These are phyloP conservation scores for Rhinichthys klamathensis DNA, from an alignment of 2,113 vertebrate species.

Conservation along the genomic window DNA sequence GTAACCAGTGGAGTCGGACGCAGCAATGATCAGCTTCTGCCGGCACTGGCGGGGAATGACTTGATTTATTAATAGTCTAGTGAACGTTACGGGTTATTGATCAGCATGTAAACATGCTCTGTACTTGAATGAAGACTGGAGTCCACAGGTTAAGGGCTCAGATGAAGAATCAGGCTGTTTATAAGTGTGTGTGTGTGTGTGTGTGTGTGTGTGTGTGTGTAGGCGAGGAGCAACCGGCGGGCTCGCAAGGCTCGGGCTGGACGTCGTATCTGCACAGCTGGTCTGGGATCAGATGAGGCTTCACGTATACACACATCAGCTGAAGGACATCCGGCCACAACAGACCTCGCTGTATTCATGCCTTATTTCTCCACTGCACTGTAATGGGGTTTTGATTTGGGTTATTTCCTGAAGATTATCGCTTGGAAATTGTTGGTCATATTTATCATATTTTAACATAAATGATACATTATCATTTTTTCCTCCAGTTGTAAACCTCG, in stretches of 20 bases:
- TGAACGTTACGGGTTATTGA: too few relatives aligned
- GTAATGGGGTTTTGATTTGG: neutral
- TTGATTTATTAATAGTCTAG: too few relatives aligned
- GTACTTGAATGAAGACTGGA: too few relatives aligned
- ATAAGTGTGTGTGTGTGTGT: conserved; percentile 1
- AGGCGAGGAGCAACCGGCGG: conserved; percentile 87
- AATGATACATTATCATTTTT: neutral
- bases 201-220: conserved; percentile 17
- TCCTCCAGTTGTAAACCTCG: neutral
- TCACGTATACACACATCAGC: too few relatives aligned
- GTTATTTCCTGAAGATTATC: neutral
- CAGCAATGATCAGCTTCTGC: too few relatives aligned
- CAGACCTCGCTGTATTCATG: neutral
- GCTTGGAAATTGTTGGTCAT: neutral
- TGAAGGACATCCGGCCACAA: neutral
- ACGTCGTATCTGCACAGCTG: conserved; percentile 97
- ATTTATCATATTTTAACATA: neutral
- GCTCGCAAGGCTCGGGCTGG: conserved; percentile 86
- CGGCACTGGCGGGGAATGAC: too few relatives aligned
- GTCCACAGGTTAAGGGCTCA: too few relatives aligned
- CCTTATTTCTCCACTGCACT: neutral
- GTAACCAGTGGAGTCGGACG: too few relatives aligned
- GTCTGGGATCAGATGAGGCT: conserved; percentile 89
- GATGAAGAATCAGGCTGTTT: too few relatives aligned
- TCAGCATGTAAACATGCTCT: too few relatives aligned